A percentile compares a stretch with the other conserved stretches of the same genome.
Conservation (phyloP, 2,797 vertebrate genomes). For the Schizopygopsis pylzovi region DNA sequence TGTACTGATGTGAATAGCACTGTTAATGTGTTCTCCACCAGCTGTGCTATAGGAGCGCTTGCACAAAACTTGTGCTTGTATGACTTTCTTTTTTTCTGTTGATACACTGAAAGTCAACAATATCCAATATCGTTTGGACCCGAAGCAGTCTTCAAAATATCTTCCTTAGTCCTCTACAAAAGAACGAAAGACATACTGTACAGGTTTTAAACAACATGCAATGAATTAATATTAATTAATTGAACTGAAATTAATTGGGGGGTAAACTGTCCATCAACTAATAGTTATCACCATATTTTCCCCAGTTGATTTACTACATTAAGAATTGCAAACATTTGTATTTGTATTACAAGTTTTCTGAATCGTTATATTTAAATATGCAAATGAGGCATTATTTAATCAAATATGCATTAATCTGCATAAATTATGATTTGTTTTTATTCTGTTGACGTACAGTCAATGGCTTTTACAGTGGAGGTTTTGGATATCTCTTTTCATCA, state of each 20-base stretch:
- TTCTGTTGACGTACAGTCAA: background rate
- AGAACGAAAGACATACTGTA: background rate
- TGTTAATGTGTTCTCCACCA: background rate
- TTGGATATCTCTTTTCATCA: background rate
- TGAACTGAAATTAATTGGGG: background rate
- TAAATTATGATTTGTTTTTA: too few relatives aligned
- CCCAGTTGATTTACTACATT: too few relatives aligned
- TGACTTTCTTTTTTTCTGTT: background rate
- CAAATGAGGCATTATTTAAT: background rate
- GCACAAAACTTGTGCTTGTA: background rate
- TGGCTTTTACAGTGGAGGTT: background rate
- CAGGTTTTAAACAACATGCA: background rate
- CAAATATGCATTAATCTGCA: background rate
- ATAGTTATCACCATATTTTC: background rate
- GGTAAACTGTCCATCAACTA: background rate
- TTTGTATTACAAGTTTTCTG: too few relatives aligned
- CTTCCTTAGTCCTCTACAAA: background rate
- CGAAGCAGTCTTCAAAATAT: background rate
- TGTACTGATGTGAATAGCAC: background rate
- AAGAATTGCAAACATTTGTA: too few relatives aligned
- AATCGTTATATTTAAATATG: background rate
- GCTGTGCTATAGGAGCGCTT: background rate
- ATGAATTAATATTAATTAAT: background rate
- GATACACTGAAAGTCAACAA: background rate
- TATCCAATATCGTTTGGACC: background rate